A percentile compares a stretch with the other conserved stretches of the same genome.
These are phyloP conservation scores for Calonectris borealis DNA, from an alignment of 2,113 vertebrate genomes.

Conservation along the genomic window DNA sequence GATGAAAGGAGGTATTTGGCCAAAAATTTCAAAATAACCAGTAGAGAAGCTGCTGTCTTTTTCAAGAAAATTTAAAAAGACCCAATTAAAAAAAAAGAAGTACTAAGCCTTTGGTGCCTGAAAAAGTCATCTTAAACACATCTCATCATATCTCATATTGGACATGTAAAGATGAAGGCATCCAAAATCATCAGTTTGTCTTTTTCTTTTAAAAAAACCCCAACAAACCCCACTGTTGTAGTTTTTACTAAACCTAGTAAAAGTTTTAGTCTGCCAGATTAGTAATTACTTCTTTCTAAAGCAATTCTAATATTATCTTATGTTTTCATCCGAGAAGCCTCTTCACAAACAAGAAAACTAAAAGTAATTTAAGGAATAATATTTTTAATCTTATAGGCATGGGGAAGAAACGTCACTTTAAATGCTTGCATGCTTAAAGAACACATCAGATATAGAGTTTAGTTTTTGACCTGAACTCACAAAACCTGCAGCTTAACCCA, in stretches of 20 bases:
- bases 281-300: not conserved
- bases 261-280: not conserved
- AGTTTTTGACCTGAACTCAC: not conserved
- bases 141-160: not conserved
- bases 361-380: not conserved
- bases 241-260: not conserved
- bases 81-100: not conserved
- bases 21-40: not conserved
- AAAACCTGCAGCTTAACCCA: not conserved
- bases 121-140: not conserved
- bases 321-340: not conserved
- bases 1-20: not conserved
- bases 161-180: not conserved
- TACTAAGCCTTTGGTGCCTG: not conserved
- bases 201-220: not conserved
- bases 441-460: not conserved
- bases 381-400: not conserved
- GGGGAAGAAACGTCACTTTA: not conserved
- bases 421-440: not conserved
- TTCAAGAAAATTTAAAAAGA: not conserved
- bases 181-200: not conserved
- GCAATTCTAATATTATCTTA: not conserved
- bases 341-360: not conserved
- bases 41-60: not conserved
- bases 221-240: not conserved